Evolutionary conservation across 2,888 invertebrate genomes (phyloP).

Genomic region (Acholoe squamosa): DNA sequence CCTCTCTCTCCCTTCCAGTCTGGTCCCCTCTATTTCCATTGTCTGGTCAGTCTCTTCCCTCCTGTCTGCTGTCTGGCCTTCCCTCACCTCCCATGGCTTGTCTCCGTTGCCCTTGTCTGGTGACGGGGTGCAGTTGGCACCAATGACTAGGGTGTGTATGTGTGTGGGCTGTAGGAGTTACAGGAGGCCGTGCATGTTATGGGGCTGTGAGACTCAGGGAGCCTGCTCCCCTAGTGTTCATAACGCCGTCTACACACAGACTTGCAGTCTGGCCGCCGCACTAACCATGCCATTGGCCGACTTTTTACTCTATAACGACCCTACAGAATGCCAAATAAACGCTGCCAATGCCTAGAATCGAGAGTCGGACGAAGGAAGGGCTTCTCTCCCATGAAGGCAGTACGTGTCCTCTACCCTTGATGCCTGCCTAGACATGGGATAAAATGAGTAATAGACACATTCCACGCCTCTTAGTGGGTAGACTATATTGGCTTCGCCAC

Average conservation of each 20-base stretch:
- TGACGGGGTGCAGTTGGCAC: background rate
- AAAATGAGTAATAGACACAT: no score
- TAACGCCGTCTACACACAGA: constrained; percentile 9
- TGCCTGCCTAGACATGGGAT: no score
- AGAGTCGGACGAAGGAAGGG: background rate
- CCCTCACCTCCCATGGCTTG: no score
- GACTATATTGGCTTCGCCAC: no score
- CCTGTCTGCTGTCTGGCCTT: no score
- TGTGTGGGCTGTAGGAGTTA: background rate
- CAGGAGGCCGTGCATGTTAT: constrained; percentile 20
- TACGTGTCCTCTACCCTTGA: no score
- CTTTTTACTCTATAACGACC: background rate
- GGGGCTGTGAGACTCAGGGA: background rate
- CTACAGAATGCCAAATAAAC: background rate
- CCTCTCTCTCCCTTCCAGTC: background rate
- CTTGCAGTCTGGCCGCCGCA: constrained; percentile 16
- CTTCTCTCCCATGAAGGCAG: no score
- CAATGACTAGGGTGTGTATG: background rate
- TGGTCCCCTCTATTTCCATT: background rate
- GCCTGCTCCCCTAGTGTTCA: constrained; percentile 6
- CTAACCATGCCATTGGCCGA: constrained; percentile 15
- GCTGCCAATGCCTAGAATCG: background rate
- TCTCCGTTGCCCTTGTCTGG: background rate
- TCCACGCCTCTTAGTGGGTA: no score
- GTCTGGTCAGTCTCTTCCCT: no score